Conservation (phyloP, 2,113 vertebrate genomes). For the Tylochromis polylepis region DNA sequence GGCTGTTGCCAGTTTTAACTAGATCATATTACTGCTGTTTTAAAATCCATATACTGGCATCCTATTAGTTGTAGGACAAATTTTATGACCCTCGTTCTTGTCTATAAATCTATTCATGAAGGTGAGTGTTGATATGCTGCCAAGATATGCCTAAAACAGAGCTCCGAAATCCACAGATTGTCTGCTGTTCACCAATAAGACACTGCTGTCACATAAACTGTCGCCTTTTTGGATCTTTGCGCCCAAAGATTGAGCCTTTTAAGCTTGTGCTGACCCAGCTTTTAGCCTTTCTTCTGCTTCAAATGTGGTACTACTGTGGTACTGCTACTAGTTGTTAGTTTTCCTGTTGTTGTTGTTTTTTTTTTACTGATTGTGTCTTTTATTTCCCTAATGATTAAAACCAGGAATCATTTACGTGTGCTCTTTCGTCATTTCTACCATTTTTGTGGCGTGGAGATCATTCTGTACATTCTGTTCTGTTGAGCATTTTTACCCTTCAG, state of each 20-base stretch:
- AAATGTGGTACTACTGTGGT: neutral
- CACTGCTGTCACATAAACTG: neutral
- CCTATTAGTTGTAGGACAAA: neutral
- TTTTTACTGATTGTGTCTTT: too few relatives aligned
- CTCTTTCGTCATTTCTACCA: neutral
- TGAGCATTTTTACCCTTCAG: neutral
- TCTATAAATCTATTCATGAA: slow-evolving; percentile 16
- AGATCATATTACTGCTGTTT: neutral
- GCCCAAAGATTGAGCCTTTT: neutral
- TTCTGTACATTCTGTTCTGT: neutral
- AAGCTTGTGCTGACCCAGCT: neutral
- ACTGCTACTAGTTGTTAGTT: neutral
- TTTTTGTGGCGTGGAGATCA: fast-evolving
- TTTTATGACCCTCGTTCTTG: neutral
- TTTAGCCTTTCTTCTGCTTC: neutral
- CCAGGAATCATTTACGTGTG: neutral
- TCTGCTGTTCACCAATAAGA: neutral
- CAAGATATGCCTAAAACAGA: neutral
- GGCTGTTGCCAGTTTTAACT: neutral
- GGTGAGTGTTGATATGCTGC: neutral
- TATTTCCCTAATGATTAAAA: neutral
- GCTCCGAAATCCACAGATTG: neutral
- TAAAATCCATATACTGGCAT: neutral
- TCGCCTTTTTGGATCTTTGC: neutral
- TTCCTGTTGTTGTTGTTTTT: neutral